Percentiles rank a stretch among this genome's conserved stretches.
These are phyloP conservation scores for Epizoanthus stellaris DNA, from an alignment of 92 coral and sea anemone genomes.

Conservation along the genomic window DNA sequence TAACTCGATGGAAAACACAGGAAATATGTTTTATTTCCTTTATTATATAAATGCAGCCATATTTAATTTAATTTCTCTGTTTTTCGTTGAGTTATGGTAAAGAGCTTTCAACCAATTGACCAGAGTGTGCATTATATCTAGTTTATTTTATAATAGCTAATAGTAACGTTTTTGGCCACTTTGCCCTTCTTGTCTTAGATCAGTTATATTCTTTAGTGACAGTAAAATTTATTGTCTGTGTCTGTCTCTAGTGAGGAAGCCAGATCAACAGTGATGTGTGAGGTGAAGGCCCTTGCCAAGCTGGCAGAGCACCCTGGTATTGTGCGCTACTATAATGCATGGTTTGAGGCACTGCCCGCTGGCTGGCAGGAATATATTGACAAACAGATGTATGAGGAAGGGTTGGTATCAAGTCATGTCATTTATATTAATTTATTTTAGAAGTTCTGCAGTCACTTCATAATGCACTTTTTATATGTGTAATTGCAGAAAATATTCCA, in stretches of 20 bases:
- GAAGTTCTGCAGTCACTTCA: too few species aligned
- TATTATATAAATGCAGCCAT: too few species aligned
- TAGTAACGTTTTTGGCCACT: background rate
- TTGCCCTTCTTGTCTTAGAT: background rate
- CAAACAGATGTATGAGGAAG: constrained; percentile 60
- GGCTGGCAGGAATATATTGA: constrained; percentile 91
- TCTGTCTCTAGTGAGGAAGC: constrained; percentile 78
- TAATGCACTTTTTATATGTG: too few species aligned
- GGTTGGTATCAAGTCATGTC: constrained; percentile 45
- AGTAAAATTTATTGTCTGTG: background rate
- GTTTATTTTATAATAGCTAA: too few species aligned
- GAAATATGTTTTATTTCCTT: too few species aligned
- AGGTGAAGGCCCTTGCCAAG: constrained; percentile 93
- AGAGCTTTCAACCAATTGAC: too few species aligned
- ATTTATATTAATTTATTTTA: background rate
- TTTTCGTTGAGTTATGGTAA: too few species aligned
- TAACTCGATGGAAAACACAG: too few species aligned
- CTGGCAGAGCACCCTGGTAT: constrained; percentile 89
- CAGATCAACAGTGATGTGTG: constrained; percentile 86
- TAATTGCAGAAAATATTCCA: too few species aligned
- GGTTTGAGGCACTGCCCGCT: constrained; percentile 95
- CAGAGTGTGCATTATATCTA: too few species aligned
- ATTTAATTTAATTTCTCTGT: too few species aligned
- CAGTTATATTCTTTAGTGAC: background rate
- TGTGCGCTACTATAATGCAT: constrained; percentile 93